phyloP scores from a whole-genome alignment of 1,140 invertebrate species.

The Eufriesea mexicana region DNA sequence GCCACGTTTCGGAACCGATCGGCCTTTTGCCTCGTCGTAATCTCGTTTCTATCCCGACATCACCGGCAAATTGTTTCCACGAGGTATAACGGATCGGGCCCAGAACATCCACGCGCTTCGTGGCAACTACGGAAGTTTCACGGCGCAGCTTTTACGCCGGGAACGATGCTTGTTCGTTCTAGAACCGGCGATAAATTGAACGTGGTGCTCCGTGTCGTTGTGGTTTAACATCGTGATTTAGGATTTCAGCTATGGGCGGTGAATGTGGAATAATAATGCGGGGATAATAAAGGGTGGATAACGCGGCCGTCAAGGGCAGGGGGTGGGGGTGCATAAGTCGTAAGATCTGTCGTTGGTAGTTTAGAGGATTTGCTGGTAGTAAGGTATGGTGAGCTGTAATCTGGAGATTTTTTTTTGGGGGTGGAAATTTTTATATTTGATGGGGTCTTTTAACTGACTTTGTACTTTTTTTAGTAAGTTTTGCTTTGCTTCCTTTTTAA shows the following conservation, averaged over 20 bases:
- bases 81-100: slow-evolving; percentile 17
- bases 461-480: too few relatives aligned
- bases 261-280: too few relatives aligned
- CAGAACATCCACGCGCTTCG: neutral
- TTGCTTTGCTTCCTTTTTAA: too few relatives aligned
- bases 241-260: neutral
- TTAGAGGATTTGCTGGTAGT: too few relatives aligned
- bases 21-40: slow-evolving; percentile 44
- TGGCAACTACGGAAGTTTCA: slow-evolving; percentile 6
- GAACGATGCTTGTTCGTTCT: neutral
- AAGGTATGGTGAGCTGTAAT: too few relatives aligned
- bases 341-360: too few relatives aligned
- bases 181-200: neutral
- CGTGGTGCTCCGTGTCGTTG: slow-evolving; percentile 27
- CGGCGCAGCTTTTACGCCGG: neutral
- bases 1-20: slow-evolving; percentile 25
- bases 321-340: too few relatives aligned
- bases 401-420: too few relatives aligned
- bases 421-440: too few relatives aligned
- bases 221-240: slow-evolving; percentile 21
- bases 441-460: too few relatives aligned
- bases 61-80: slow-evolving; percentile 55
- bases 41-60: slow-evolving; percentile 49
- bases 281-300: too few relatives aligned
- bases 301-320: too few relatives aligned